Evolutionary conservation across 2,797 vertebrate genomes (phyloP).

Genomic region (Rhincodon typus): DNA sequence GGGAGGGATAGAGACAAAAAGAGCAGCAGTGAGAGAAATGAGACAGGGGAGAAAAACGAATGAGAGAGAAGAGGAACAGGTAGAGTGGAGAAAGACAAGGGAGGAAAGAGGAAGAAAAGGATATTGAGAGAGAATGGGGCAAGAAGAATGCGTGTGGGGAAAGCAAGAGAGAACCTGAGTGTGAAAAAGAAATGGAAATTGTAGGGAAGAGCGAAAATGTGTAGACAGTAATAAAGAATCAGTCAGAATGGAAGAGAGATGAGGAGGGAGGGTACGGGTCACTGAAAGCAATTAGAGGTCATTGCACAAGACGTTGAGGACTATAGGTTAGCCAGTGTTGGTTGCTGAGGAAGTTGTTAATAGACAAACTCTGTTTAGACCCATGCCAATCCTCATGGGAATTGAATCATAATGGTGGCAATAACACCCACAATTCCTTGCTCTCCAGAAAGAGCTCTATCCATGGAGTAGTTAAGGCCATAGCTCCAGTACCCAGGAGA

Average conservation of each 20-base stretch:
- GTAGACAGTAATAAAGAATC: neutral
- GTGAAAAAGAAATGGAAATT: neutral
- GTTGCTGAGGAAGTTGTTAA: neutral
- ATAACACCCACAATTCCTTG: neutral
- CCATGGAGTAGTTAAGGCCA: neutral
- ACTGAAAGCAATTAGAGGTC: constrained; percentile 32
- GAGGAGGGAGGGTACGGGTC: neutral
- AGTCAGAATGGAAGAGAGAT: neutral
- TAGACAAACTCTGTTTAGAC: neutral
- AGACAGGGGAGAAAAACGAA: neutral
- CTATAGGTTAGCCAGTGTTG: neutral
- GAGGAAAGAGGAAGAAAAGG: neutral
- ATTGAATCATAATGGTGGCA: neutral
- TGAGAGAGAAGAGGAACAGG: constrained; percentile 20
- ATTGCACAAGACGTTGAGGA: neutral
- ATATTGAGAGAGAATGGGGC: constrained; percentile 33
- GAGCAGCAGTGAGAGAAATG: constrained; percentile 7
- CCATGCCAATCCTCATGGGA: neutral
- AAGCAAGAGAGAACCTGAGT: neutral
- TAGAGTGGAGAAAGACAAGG: neutral
- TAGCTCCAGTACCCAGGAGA: too few relatives aligned
- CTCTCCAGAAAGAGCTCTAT: neutral
- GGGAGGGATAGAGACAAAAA: constrained; percentile 21
- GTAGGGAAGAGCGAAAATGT: neutral
- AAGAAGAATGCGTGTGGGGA: neutral